A percentile compares a stretch with the other conserved stretches of the same genome.
Evolutionary conservation across 92 coral and sea anemone species (phyloP).

Genomic region (Heteractis magnifica): DNA sequence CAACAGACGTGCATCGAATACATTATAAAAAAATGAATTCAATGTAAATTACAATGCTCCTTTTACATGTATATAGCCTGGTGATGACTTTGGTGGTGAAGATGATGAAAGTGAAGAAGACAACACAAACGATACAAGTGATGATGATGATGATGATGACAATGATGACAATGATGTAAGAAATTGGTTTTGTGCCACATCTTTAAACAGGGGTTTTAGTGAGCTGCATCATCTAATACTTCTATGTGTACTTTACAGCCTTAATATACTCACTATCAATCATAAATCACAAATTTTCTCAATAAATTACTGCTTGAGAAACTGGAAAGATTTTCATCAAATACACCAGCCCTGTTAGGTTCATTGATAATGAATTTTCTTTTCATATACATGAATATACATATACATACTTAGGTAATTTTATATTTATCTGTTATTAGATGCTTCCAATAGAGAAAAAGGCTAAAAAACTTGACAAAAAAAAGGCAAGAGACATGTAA

Average conservation of each 20-base stretch:
- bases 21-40: neutral
- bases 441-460: conserved; percentile 94
- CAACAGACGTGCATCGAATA: too few relatives aligned
- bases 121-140: neutral
- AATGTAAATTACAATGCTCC: neutral
- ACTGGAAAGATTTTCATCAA: too few relatives aligned
- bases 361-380: too few relatives aligned
- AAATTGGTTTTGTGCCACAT: too few relatives aligned
- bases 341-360: too few relatives aligned
- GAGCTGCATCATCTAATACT: too few relatives aligned
- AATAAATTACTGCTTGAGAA: too few relatives aligned
- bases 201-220: too few relatives aligned
- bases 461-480: conserved; percentile 79
- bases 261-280: too few relatives aligned
- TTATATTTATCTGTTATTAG: conserved; percentile 29
- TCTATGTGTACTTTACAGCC: neutral
- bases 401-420: too few relatives aligned
- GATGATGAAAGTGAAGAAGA: conserved; percentile 12
- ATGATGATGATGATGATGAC: conserved; percentile 20
- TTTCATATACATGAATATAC: too few relatives aligned
- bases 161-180: neutral
- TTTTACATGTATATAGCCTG: conserved; percentile 26
- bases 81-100: conserved; percentile 43
- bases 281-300: too few relatives aligned
- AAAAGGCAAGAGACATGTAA: conserved; percentile 87